Evolutionary conservation across 23 tunicate genomes (phyloP).

Genomic region (Styela clava): DNA sequence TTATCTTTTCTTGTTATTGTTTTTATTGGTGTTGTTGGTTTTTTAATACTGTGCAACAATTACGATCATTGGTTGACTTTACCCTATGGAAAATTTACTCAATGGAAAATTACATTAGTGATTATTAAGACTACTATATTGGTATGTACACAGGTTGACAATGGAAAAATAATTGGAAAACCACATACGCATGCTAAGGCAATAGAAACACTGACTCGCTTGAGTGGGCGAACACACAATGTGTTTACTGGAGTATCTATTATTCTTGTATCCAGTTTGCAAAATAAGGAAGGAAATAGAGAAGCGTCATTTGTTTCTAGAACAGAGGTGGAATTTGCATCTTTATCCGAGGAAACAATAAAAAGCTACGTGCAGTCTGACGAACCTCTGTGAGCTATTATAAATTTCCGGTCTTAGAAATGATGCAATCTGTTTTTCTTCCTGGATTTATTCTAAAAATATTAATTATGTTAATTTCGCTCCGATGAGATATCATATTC

Average conservation of each 20-base stretch:
- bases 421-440: too few relatives aligned
- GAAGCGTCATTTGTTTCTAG: conserved; percentile 47
- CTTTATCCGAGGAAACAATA: conserved; percentile 34
- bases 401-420: background rate
- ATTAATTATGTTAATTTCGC: too few relatives aligned
- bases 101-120: too few relatives aligned
- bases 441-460: too few relatives aligned
- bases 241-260: conserved; percentile 76
- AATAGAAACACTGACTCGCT: conserved; percentile 34
- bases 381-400: conserved; percentile 76
- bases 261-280: conserved; percentile 21
- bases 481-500: too few relatives aligned
- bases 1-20: too few relatives aligned
- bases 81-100: too few relatives aligned
- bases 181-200: conserved; percentile 69
- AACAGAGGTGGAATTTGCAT: conserved; percentile 57
- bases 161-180: conserved; percentile 73
- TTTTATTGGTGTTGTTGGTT: too few relatives aligned
- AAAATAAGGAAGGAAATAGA: background rate
- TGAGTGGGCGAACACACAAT: conserved; percentile 50
- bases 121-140: too few relatives aligned
- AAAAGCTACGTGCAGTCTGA: conserved; percentile 65
- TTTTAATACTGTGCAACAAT: too few relatives aligned
- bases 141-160: conserved; percentile 30
- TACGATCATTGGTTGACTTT: too few relatives aligned